phyloP scores from a whole-genome alignment of 2,888 invertebrate species.

The Nomada ferruginata region DNA sequence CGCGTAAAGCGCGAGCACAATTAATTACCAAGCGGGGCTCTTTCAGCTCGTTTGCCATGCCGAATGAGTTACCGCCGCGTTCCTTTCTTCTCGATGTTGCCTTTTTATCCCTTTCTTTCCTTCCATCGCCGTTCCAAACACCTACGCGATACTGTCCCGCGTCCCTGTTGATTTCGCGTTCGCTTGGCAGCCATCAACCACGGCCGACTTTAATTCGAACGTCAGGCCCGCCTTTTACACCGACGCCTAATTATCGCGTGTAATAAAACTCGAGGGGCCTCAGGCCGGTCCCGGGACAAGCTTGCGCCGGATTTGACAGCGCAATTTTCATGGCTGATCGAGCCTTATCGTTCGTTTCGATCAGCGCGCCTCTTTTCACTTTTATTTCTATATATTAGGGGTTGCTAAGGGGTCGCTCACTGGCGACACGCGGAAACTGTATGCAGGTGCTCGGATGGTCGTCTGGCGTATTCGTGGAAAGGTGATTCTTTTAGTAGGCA shows the following conservation, averaged over 20 bases:
- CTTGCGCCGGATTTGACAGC: slow-evolving; percentile 32
- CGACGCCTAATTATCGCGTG: slow-evolving; percentile 52
- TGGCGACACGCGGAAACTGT: too few relatives aligned
- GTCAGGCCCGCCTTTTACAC: slow-evolving; percentile 53
- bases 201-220: slow-evolving; percentile 67
- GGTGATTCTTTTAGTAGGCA: too few relatives aligned
- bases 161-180: slow-evolving; percentile 63
- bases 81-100: slow-evolving; percentile 50
- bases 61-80: slow-evolving; percentile 77
- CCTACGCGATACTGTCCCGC: slow-evolving; percentile 66
- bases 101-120: slow-evolving; percentile 51
- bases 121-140: slow-evolving; percentile 50
- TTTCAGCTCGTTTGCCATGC: slow-evolving; percentile 78
- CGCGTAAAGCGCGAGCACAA: slow-evolving; percentile 77
- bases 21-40: slow-evolving; percentile 77
- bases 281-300: background rate
- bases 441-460: too few relatives aligned
- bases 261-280: slow-evolving; percentile 26
- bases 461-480: too few relatives aligned
- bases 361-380: too few relatives aligned
- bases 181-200: slow-evolving; percentile 64
- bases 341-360: background rate
- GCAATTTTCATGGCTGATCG: slow-evolving; percentile 35
- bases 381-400: too few relatives aligned
- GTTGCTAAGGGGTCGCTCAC: too few relatives aligned